Evolutionary conservation across 2,113 vertebrate genomes (phyloP), one percentile per base, ranked within the genome.

Genomic region (Benthochromis sp.): DNA sequence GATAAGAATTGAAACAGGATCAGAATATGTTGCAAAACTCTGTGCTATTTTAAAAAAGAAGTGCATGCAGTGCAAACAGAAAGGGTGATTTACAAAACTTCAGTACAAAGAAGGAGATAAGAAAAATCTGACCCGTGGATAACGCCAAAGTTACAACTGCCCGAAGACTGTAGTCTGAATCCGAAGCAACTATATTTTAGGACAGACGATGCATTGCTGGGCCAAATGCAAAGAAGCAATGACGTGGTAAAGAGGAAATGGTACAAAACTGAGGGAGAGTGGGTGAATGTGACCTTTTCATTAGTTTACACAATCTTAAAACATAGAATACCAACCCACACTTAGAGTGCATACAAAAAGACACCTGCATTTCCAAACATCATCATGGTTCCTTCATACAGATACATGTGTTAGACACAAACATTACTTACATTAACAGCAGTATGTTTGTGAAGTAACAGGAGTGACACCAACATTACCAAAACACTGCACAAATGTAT

Each of bases 401-500:
- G 57, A 73, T 31, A 21, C 11, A 61, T n/a, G 9, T 86, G 53
- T 52, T 43, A 79, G 10, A 83, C 76, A 57, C 63, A 8, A 83
- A 66, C 10, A 59, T 55, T 19, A 85, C 27, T 47, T 61, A 79
- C 9, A 87, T 29, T 89, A 34, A 81, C 19, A 66, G 14, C 4
- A 47, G 11, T 83, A 55, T 34, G 71, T 63, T n/a, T 16, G 50
- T 36, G 24, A 31, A 83, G 81, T 63, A 66, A 90, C 81, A 82
- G 4, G 10, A 63, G 59, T 19, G 9, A 84, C n/a, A 52, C 36
- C 36, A 45, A 31, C 38, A 81, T 84, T 47, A 52, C 19, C 24
- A 11, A 63, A 78, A 86, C 12, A 88, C 87, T 93, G 85, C 90
- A 91, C 82, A 89, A 17, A 71, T 38, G 4, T 57, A n/a, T 12